phyloP scores from a whole-genome alignment of 2,797 vertebrate genomes.

The Lates japonicus region DNA sequence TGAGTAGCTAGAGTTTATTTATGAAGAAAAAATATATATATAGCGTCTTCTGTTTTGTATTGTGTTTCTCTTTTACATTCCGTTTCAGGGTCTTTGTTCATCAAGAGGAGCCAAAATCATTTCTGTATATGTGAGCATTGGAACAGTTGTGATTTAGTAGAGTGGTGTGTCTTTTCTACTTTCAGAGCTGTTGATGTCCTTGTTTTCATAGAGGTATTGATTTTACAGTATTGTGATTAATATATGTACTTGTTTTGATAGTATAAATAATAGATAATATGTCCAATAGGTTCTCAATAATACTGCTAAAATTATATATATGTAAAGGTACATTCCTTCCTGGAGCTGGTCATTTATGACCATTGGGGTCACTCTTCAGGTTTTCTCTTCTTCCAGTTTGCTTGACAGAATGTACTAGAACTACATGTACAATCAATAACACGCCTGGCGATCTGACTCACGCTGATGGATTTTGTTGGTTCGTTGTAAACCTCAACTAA shows the following conservation, averaged over 20 bases:
- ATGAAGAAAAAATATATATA: constrained; percentile 71
- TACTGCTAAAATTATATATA: constrained; percentile 62
- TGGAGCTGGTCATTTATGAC: constrained; percentile 81
- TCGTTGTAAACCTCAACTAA: constrained; percentile 31
- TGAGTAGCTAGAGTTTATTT: constrained; percentile 84
- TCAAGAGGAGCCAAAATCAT: constrained; percentile 76
- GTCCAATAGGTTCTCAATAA: constrained; percentile 72
- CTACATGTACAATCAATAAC: constrained; percentile 58
- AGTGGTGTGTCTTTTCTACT: constrained; percentile 81
- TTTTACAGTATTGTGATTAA: constrained; percentile 79
- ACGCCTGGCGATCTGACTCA: constrained; percentile 27
- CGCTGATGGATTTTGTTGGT: constrained; percentile 23
- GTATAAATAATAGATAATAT: constrained; percentile 71
- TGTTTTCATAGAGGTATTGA: constrained; percentile 76
- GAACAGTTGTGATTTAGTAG: constrained; percentile 78
- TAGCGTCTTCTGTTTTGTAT: constrained; percentile 74
- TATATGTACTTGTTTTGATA: constrained; percentile 83
- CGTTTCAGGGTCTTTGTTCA: constrained; percentile 75
- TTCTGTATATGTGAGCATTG: constrained; percentile 75
- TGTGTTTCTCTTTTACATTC: constrained; percentile 82
- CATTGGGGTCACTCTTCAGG: constrained; percentile 63
- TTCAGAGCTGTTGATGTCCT: constrained; percentile 76
- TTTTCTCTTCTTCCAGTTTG: constrained; percentile 66
- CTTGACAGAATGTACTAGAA: constrained; percentile 57
- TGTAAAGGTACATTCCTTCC: constrained; percentile 66